Evolutionary conservation across 2,888 invertebrate species (phyloP), one percentile per base, ranked within the genome.

Genomic region (Eudasyphora cyanicolor): DNA sequence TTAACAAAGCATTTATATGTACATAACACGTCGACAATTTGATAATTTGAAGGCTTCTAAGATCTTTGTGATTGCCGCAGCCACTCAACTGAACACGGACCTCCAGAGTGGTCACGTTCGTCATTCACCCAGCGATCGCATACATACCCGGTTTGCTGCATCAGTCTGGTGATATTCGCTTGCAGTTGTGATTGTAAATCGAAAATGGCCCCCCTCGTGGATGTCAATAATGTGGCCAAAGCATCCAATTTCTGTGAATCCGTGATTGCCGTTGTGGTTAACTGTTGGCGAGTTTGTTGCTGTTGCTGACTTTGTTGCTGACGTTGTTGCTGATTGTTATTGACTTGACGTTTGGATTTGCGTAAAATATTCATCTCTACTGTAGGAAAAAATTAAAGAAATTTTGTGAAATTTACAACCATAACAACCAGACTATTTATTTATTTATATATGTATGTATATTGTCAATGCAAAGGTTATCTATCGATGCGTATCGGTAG

Each of bases 211-310:
- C 80, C 75, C 14, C 89, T 87, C 17, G 91, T 86, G 3, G 91
- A 90, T 64, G 87, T 78, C 67, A 92, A 75, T 7, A 90, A 86
- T 1, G 87, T 88, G 19, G 90, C 90, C 38, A 92, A 73, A 2
- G 89, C 87, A 32, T 90, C 89, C 45, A 92, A 79, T 21, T 70
- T 85, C 35, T 76, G 80, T 69, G 86, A 84, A 54, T 80, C 76
- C 42, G 77, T 74, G 27, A 76, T 45, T 24, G 71, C 27, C 70
- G 71, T 27, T 29, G 82, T 14, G 6, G 70, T 21, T 24, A 42
- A 27, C 42, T n/a, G n/a, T n/a, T 32, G 29, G 29, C 71, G 82
- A 24, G 78, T n/a, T 62, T 67, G 76, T 0, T 38, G 0, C 32
- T 76, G 80, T 0, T 51, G 54, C 42, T 32, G 74, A 19, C 12